A percentile compares a stretch with the other conserved stretches of the same genome.
These are phyloP conservation scores for Etheostoma cragini DNA, from an alignment of 2,113 vertebrate species.

Conservation along the genomic window DNA sequence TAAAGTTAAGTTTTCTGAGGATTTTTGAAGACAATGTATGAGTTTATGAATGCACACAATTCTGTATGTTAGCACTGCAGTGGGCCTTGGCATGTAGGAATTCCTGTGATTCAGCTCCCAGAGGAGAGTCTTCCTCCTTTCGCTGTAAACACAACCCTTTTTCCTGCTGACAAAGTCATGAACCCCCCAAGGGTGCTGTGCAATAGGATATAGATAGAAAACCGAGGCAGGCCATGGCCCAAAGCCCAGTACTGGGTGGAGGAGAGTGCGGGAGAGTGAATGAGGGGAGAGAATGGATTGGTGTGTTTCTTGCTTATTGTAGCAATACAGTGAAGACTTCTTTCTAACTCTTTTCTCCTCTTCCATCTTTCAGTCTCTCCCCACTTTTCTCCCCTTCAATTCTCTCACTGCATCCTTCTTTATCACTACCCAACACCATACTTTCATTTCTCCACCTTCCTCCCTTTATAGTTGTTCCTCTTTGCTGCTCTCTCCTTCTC, in stretches of 20 bases:
- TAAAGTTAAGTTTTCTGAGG: conserved; percentile 6
- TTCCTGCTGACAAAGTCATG: conserved; percentile 67
- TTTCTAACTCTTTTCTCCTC: conserved; percentile 21
- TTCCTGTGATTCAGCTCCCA: conserved; percentile 64
- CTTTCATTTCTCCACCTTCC: conserved; percentile 7
- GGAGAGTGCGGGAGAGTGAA: conserved; percentile 23
- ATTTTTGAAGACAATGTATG: conserved; percentile 1
- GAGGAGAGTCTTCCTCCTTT: conserved; percentile 54
- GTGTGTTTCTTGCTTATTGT: conserved; percentile 55
- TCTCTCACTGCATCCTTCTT: conserved; percentile 10
- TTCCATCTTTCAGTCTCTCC: conserved; percentile 6
- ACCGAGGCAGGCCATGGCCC: conserved; percentile 51
- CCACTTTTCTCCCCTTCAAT: not conserved
- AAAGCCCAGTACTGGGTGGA: conserved; percentile 36
- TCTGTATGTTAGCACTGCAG: conserved; percentile 38
- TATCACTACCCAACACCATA: not conserved
- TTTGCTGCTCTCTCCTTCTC: conserved; percentile 13
- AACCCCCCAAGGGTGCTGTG: conserved; percentile 56
- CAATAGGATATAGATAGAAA: conserved; percentile 73
- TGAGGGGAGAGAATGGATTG: conserved; percentile 17
- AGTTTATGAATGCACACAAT: conserved; percentile 10
- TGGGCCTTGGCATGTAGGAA: conserved; percentile 2
- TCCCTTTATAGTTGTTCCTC: conserved; percentile 29
- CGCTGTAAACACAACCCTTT: conserved; percentile 64
- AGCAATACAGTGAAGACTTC: conserved; percentile 37